Base-by-base conservation (phyloP, 2,113 vertebrate genomes). In the Vimba vimba region DNA sequence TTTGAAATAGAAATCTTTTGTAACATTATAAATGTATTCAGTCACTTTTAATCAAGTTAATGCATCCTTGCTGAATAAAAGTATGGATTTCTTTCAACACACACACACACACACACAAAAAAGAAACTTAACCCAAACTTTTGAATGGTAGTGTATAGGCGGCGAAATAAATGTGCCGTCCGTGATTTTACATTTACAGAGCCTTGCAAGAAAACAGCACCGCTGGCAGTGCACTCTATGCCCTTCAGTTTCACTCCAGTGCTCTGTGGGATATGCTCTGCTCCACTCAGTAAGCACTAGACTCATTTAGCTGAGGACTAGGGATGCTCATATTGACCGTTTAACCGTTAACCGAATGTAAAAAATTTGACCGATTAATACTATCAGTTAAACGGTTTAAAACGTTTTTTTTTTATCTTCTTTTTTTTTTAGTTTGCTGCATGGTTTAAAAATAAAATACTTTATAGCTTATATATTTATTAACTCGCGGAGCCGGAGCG, bases 221-320 rank as follows among this genome's bases (percentile, higher is more conserved):
- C 19, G 7, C n/a, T 19, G 74, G 43, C 47, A 19, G 17, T 47
- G 39, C 68, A 39, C 39, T 59, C 4, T 45, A 2, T 68, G 33
- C 12, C 36, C 50, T 25, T n/a, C 10, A 60, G 36, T 80, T 15
- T 47, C 78, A 82, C 85, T 36, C 33, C 55, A 74, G 68, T 52
- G 62, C 69, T 13, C 57, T 64, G 25, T 86, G 64, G 66, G 55
- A 43, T 78, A 45, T 6, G 10, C 30, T 64, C 36, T 30, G 52
- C 68, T 86, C 55, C 50, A 80, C 47, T 80, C n/a, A 45, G 55
- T 71, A n/a, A 62, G 57, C 68, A 25, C 64, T 64, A 79, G 17
- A 4, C 68, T 39, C 78, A 64, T 74, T 85, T 74, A 75, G 68
- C n/a, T 15, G 39, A 79, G 27, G 36, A n/a, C n/a, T n/a, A n/a